Conservation (phyloP, 1,140 invertebrate species). For the Hestina assimilis region DNA sequence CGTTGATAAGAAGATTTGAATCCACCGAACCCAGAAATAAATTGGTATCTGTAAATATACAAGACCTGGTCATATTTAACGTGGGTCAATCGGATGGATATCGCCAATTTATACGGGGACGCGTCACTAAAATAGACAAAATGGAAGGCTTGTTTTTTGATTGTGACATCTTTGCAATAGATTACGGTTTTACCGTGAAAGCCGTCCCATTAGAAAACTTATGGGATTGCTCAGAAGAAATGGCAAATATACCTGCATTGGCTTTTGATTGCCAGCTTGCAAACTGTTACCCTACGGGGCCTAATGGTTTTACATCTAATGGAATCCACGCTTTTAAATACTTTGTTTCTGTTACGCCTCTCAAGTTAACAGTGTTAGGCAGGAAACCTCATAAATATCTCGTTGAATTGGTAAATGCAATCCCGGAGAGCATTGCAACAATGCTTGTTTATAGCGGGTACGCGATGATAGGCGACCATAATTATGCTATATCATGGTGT, state of each 20-base stretch:
- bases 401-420: slow-evolving; percentile 9
- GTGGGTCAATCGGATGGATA: not conserved
- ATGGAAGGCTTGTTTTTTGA: not conserved
- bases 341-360: not conserved
- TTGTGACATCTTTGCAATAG: slow-evolving; percentile 12
- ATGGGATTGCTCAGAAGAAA: slow-evolving; percentile 5
- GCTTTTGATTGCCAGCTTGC: slow-evolving; percentile 4
- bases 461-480: not conserved
- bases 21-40: not conserved
- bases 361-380: slow-evolving; percentile 6
- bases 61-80: slow-evolving; percentile 13
- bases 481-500: slow-evolving; percentile 1
- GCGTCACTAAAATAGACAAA: not conserved
- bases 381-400: slow-evolving; percentile 11
- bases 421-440: slow-evolving; percentile 8
- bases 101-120: slow-evolving; percentile 3
- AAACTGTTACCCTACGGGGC: slow-evolving; percentile 13
- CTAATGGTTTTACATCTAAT: not conserved
- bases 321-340: slow-evolving; percentile 6
- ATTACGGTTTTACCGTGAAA: slow-evolving; percentile 15
- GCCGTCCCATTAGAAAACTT: slow-evolving; percentile 8
- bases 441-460: slow-evolving; percentile 2
- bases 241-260: slow-evolving; percentile 6
- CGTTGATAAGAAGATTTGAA: not conserved
- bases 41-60: not conserved